These are phyloP conservation scores for Morpho achilles DNA, from an alignment of 2,888 invertebrate genomes.

Conservation along the genomic window DNA sequence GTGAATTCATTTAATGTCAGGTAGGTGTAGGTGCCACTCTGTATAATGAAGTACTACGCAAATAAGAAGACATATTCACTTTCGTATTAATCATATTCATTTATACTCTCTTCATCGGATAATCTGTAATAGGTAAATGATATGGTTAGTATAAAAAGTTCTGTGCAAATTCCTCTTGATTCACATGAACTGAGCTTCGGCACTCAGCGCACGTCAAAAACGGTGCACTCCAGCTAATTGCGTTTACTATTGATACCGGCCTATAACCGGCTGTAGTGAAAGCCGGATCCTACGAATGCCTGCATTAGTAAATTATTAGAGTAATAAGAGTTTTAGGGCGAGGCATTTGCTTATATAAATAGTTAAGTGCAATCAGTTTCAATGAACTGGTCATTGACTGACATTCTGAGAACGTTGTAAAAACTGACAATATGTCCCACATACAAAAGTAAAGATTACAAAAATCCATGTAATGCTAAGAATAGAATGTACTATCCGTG, in stretches of 20 bases:
- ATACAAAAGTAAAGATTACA: no score
- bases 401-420: background rate
- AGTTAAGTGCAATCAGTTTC: background rate
- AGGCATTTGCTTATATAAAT: background rate
- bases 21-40: no score
- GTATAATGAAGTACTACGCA: no score
- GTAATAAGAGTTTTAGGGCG: conserved; percentile 31
- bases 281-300: conserved; percentile 34
- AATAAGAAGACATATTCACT: no score
- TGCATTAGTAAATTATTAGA: conserved; percentile 37
- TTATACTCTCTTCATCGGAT: conserved; percentile 29
- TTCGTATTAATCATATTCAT: no score
- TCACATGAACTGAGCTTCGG: conserved; percentile 42
- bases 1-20: no score
- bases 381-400: background rate
- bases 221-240: conserved; percentile 77
- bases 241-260: conserved; percentile 69
- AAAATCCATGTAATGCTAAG: no score
- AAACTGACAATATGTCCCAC: background rate
- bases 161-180: conserved; percentile 50
- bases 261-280: conserved; percentile 44
- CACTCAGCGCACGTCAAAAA: conserved; percentile 71
- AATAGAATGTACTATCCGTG: no score
- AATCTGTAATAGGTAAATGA: background rate
- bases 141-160: conserved; percentile 24